phyloP scores from a whole-genome alignment of 2,797 vertebrate genomes.

The Hydrophis major region DNA sequence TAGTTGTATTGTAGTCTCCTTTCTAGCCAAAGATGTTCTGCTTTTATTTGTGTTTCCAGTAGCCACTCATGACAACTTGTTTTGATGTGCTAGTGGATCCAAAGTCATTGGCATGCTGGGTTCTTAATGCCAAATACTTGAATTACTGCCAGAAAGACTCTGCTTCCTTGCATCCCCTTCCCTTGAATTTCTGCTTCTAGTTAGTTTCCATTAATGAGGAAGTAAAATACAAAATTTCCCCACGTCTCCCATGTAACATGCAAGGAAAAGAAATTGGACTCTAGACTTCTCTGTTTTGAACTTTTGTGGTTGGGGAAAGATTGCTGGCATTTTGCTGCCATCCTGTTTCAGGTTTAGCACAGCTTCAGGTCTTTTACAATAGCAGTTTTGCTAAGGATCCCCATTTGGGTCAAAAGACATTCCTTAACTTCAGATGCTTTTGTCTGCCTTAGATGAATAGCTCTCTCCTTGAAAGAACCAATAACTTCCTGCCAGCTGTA shows the following conservation, averaged over 20 bases:
- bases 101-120: neutral
- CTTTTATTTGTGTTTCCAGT: neutral
- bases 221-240: constrained; percentile 21
- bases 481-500: neutral
- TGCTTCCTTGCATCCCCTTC: neutral
- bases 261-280: neutral
- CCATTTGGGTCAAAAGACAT: neutral
- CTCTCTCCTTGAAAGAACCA: neutral
- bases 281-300: constrained; percentile 22
- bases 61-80: no score
- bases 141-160: neutral
- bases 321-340: neutral
- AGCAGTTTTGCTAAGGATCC: neutral
- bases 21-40: neutral
- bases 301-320: neutral
- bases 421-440: neutral
- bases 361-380: neutral
- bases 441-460: neutral
- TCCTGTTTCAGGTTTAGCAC: neutral
- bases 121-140: neutral
- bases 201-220: constrained; percentile 1
- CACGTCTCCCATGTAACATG: neutral
- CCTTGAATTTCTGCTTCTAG: neutral
- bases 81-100: neutral
- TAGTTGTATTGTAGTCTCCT: neutral